phyloP scores from a whole-genome alignment of 1,140 invertebrate species.

The Dendroctonus valens region DNA sequence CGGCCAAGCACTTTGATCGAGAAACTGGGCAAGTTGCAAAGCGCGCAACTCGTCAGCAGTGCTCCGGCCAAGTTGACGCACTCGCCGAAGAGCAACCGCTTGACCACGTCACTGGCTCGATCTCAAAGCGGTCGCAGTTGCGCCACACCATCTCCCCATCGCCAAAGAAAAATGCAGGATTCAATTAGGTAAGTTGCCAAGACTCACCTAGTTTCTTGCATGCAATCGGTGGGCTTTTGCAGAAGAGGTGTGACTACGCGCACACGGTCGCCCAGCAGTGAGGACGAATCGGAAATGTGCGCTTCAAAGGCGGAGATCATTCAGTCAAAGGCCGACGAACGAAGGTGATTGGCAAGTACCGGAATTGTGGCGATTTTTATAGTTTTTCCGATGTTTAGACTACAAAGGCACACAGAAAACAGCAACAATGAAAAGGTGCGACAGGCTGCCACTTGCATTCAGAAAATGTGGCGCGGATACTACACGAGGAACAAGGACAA shows the following conservation, averaged over 20 bases:
- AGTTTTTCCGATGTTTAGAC: slow-evolving; percentile 38
- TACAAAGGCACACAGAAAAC: slow-evolving; percentile 53
- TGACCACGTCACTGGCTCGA: neutral
- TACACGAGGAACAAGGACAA: slow-evolving; percentile 74
- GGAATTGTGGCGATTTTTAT: neutral
- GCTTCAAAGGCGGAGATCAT: slow-evolving; percentile 62
- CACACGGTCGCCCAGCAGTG: slow-evolving; percentile 51
- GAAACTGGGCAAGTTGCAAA: slow-evolving; percentile 21
- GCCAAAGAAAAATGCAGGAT: slow-evolving; percentile 29
- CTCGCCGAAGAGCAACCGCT: slow-evolving; percentile 50
- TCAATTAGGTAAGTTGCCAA: slow-evolving; percentile 14
- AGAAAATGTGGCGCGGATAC: slow-evolving; percentile 86
- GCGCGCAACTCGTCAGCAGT: slow-evolving; percentile 3
- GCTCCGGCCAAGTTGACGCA: slow-evolving; percentile 22
- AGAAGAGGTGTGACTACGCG: slow-evolving; percentile 38
- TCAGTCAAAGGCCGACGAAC: slow-evolving; percentile 56
- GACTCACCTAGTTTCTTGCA: neutral
- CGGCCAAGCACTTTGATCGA: slow-evolving; percentile 51
- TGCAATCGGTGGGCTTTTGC: neutral
- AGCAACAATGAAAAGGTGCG: slow-evolving; percentile 47
- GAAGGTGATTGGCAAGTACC: slow-evolving; percentile 11
- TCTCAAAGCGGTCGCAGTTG: slow-evolving; percentile 7
- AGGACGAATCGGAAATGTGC: slow-evolving; percentile 61
- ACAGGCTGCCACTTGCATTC: slow-evolving; percentile 71
- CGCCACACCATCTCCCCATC: slow-evolving; percentile 36